Evolutionary conservation across 92 coral and sea anemone genomes (phyloP).

Genomic region (Micromussa lordhowensis): DNA sequence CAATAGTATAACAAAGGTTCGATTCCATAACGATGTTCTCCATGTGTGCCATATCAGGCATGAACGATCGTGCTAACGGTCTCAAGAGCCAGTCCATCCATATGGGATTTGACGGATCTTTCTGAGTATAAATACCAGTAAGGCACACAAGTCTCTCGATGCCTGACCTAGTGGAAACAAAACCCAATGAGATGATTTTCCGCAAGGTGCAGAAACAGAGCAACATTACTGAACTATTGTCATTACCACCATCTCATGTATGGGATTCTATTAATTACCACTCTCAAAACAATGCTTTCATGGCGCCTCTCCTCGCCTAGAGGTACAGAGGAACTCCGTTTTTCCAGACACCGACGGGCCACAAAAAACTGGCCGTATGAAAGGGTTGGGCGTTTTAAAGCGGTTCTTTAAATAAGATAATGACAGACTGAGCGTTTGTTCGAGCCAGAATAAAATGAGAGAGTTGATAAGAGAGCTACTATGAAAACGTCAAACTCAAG

Average conservation of each 20-base stretch:
- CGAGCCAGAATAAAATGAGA: no score
- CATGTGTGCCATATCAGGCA: constrained; percentile 82
- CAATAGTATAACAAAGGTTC: constrained; percentile 76
- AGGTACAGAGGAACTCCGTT: no score
- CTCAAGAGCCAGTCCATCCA: constrained; percentile 74
- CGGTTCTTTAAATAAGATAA: no score
- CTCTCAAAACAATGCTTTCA: not conserved
- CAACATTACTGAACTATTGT: not conserved
- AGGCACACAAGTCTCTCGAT: constrained; percentile 52
- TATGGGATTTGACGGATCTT: constrained; percentile 75
- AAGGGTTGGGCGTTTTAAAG: no score
- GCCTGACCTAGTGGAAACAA: constrained; percentile 30
- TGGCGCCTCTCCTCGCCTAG: no score
- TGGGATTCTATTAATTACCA: no score
- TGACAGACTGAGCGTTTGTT: no score
- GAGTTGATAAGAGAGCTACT: no score
- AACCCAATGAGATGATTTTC: not conserved
- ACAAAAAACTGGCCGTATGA: no score
- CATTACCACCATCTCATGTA: not conserved
- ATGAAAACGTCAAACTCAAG: not conserved
- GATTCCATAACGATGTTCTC: constrained; percentile 64
- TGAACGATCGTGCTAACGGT: constrained; percentile 61
- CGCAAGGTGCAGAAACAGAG: not conserved
- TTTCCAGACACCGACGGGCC: no score
- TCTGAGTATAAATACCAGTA: constrained; percentile 61